Percentiles rank a stretch among this genome's conserved stretches.
phyloP scores from a whole-genome alignment of 2,113 vertebrate species.

The Carassius auratus region DNA sequence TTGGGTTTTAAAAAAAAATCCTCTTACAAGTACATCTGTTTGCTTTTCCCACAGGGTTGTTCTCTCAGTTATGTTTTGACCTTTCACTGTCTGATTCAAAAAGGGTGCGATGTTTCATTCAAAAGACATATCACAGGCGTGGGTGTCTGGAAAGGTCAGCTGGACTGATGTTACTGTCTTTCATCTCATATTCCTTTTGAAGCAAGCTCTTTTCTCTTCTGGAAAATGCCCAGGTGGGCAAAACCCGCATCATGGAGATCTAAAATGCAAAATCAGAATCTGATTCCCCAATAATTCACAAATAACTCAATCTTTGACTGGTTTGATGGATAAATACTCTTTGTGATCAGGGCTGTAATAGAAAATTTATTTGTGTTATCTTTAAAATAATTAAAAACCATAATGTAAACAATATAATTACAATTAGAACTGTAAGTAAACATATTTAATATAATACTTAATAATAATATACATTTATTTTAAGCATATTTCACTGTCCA shows the following conservation, averaged over 20 bases:
- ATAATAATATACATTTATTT: no score
- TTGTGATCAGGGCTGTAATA: background rate
- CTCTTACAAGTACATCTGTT: conserved; percentile 22
- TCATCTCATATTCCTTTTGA: conserved; percentile 14
- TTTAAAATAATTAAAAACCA: background rate
- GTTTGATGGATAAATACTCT: background rate
- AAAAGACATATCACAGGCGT: conserved; percentile 3
- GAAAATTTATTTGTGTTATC: background rate
- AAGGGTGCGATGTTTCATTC: conserved; percentile 14
- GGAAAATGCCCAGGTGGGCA: background rate
- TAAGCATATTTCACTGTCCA: no score
- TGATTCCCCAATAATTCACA: background rate
- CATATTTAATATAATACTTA: background rate
- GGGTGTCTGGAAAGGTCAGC: conserved; percentile 19
- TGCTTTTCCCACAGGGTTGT: conserved; percentile 23
- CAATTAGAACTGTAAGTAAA: background rate
- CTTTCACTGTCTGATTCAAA: conserved; percentile 32
- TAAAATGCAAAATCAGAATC: conserved; percentile 1
- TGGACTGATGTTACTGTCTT: conserved; percentile 2
- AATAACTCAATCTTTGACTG: background rate
- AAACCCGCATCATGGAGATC: background rate
- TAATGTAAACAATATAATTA: background rate
- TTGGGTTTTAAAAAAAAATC: background rate
- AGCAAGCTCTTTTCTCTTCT: background rate
- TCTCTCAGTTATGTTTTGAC: conserved; percentile 32